Evolutionary conservation across 2,888 invertebrate genomes (phyloP).

Genomic region (Tolmerus cingulatus): DNA sequence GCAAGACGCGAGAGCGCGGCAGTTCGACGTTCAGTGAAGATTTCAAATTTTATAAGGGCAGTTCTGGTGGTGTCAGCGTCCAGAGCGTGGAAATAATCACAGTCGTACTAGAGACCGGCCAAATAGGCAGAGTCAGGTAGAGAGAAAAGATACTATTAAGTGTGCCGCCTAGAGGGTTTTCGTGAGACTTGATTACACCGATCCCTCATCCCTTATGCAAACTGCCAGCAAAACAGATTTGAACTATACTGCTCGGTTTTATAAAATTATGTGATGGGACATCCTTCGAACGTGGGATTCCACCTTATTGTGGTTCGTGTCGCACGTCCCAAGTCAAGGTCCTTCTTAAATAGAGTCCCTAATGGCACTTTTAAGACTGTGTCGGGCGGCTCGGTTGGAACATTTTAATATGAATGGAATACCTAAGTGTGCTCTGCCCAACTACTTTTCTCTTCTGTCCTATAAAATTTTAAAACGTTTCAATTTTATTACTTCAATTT

Average conservation of each 20-base stretch:
- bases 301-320: neutral
- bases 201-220: neutral
- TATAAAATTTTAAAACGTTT: neutral
- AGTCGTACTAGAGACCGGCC: slow-evolving; percentile 32
- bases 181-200: neutral
- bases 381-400: neutral
- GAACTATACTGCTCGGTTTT: neutral
- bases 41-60: slow-evolving; percentile 35
- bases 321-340: neutral
- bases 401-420: neutral
- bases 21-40: slow-evolving; percentile 39
- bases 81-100: slow-evolving; percentile 36
- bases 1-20: slow-evolving; percentile 32
- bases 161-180: neutral
- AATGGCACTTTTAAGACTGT: slow-evolving; percentile 23
- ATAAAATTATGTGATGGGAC: neutral
- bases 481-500: neutral
- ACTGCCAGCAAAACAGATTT: slow-evolving; percentile 16
- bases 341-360: neutral
- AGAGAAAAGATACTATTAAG: neutral
- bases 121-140: slow-evolving; percentile 33
- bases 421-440: neutral
- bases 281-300: neutral
- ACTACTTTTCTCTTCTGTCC: neutral
- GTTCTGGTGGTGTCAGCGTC: slow-evolving; percentile 26